Evolutionary conservation across 2,888 invertebrate species (phyloP), one percentile per base, ranked within the genome.

Genomic region (Pterostichus madidus): DNA sequence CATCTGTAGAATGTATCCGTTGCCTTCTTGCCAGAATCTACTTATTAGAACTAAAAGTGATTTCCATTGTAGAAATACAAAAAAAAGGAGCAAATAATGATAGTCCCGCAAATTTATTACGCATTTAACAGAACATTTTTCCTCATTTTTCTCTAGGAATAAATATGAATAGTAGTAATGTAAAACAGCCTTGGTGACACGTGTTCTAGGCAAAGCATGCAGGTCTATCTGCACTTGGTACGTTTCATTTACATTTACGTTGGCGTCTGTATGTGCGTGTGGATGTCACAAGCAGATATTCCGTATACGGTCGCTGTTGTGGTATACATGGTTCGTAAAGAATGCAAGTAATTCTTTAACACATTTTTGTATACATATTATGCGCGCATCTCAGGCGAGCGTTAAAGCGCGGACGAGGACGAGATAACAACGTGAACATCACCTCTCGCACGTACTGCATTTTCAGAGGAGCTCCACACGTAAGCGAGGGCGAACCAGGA

Each of bases 261-360:
- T 59, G 59, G 59, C 59, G 59, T 59, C 31, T 59, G 39, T 39
- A 24, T 24, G 39, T 39, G 6, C 39, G 39, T 39, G 39, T 39
- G 39, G 7, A 39, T 24, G 39, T 39, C 39, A 39, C 39, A 39
- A 13, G n/a, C 13, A 49, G 49, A 49, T 49, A 49, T 49, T 49
- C 49, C 49, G 24, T 49, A n/a, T n/a, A 13, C 49, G 13, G 49
- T n/a, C 10, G 17, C 32, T 71, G 13, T n/a, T n/a, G 13, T 39
- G 44, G 44, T 44, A 44, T 71, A 44, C 39, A 71, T 17, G 39
- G 68, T 71, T 71, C 68, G 44, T 71, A 44, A 71, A 71, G 68
- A 71, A 71, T 71, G 68, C 68, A 71, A 71, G 68, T 71, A 71
- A 71, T 71, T 71, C 68, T 71, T 71, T 71, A 71, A 71, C 68